Evolutionary conservation across 2,888 invertebrate genomes (phyloP), one percentile per base, ranked within the genome.

Genomic region (Lasioglossum morio): DNA sequence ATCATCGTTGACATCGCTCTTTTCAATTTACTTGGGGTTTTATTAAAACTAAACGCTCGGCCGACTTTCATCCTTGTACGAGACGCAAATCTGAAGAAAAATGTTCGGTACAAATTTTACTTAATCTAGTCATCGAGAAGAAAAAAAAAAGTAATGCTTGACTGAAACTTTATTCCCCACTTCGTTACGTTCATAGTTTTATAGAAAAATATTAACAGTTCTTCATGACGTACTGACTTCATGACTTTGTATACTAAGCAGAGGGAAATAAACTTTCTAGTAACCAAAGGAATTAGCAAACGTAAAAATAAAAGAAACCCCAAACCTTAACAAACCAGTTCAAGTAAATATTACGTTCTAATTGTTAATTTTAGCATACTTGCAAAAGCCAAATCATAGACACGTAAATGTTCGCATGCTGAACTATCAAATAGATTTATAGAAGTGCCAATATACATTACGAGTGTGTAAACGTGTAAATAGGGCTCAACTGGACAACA

Each of bases 1-100:
- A 98, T 98, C 97, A 98, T 98, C 70, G 98, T 98, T 34, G 99
- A 99, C 95, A 99, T 98, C 48, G 99, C 99, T 82, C 99, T 97
- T 95, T 99, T 99, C 92, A 99, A 95, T 95, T 98, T 98, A 89
- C 98, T 98, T 76, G 99, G 99, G 46, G 99, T 99, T 96, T 98
- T 98, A 95, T 98, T 99, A 96, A 99, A 98, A 89, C 99, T 99
- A 94, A 99, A 98, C 90, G 99, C 99, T 91, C 99, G 97, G 78
- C 98, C 98, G 91, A 99, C 98, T 96, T 98, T 98, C 94, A 98
- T 97, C 92, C 98, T 96, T 80, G 98, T 98, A 92, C 97, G 96
- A 86, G 98, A 97, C 69, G 98, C 98, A 95, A 98, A 97, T 92
- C 95, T 96, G 92, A 46, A 92, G 90, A 84, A 85, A 87, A 88